Conservation (phyloP, 2,888 invertebrate species). For the Selenia dentaria region DNA sequence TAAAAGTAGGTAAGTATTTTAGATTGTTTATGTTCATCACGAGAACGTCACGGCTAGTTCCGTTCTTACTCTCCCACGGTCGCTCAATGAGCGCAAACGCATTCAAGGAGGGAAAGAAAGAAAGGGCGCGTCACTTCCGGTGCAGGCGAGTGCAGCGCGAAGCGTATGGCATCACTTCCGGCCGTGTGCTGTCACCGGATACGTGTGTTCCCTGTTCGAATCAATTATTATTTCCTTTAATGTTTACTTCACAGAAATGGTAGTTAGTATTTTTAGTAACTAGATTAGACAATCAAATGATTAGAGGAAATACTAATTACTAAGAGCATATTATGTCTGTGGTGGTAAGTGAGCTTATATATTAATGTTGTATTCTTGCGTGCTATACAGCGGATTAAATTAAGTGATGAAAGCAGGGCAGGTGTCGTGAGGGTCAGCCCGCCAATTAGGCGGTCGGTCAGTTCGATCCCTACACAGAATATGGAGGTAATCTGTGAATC, state of each 20-base stretch:
- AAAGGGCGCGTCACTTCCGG: conserved; percentile 80
- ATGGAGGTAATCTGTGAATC: too few species aligned
- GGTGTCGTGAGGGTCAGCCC: too few species aligned
- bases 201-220: conserved; percentile 70
- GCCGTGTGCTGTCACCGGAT: conserved; percentile 64
- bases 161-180: conserved; percentile 76
- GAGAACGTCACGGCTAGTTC: conserved; percentile 64
- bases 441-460: too few species aligned
- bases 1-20: conserved; percentile 6
- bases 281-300: too few species aligned
- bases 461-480: too few species aligned
- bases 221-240: conserved; percentile 80
- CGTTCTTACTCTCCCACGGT: conserved; percentile 72
- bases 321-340: too few species aligned
- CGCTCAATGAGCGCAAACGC: conserved; percentile 37
- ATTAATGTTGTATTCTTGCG: too few species aligned
- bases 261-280: conserved; percentile 39
- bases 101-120: conserved; percentile 54
- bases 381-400: too few species aligned
- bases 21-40: conserved; percentile 66
- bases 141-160: conserved; percentile 56
- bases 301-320: too few species aligned
- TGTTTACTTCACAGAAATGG: conserved; percentile 59
- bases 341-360: too few species aligned
- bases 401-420: too few species aligned